These are phyloP conservation scores for Nephrotoma guestfalica DNA, from an alignment of 2,888 invertebrate genomes.

Conservation along the genomic window DNA sequence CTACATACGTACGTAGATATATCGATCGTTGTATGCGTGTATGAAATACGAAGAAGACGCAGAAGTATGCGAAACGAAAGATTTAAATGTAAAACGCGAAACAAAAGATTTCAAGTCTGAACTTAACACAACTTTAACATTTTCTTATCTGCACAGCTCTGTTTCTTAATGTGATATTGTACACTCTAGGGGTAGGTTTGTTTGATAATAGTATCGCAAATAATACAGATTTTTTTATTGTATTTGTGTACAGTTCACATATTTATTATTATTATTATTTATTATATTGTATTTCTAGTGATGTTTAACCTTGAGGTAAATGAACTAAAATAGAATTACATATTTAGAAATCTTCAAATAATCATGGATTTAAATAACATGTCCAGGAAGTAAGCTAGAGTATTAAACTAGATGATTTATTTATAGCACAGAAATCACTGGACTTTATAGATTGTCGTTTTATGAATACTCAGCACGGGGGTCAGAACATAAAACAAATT, in stretches of 20 bases:
- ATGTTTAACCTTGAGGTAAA: background rate
- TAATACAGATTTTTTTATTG: background rate
- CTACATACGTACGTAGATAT: background rate
- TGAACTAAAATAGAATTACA: background rate
- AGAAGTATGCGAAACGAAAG: background rate
- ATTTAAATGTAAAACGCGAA: background rate
- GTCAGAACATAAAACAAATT: no score
- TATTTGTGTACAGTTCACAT: background rate
- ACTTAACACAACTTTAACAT: background rate
- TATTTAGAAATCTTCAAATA: no score
- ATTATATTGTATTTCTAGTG: background rate
- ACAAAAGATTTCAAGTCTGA: background rate
- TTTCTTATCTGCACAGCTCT: background rate
- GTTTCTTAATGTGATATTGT: background rate
- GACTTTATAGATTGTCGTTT: no score
- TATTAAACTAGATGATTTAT: no score
- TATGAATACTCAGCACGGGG: no score
- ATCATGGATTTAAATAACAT: no score
- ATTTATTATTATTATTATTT: background rate
- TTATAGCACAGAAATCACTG: no score
- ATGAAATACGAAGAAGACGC: background rate
- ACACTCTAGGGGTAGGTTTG: background rate
- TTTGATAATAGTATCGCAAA: background rate
- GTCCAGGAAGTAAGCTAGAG: no score
- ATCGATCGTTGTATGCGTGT: background rate